phyloP scores from a whole-genome alignment of 2,888 invertebrate species.

The Acronicta leporina region DNA sequence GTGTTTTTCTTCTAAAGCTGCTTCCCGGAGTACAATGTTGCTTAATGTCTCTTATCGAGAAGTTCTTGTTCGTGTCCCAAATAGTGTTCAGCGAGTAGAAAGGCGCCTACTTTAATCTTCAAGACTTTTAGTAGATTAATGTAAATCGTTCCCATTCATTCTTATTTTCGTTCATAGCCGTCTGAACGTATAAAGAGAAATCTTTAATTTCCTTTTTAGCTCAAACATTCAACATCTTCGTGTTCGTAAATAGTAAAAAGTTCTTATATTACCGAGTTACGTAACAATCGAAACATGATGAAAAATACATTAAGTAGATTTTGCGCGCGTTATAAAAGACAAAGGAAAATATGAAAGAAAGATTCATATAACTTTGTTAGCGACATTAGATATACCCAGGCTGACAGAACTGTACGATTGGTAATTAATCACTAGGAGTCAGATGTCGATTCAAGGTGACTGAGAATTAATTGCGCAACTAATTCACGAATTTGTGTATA shows the following conservation, averaged over 20 bases:
- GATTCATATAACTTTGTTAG: constrained; percentile 22
- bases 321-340: constrained; percentile 3
- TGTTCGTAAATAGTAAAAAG: constrained; percentile 3
- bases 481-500: constrained; percentile 23
- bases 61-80: constrained; percentile 63
- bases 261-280: constrained; percentile 1
- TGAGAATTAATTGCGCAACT: constrained; percentile 68
- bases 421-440: constrained; percentile 68
- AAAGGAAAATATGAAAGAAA: constrained; percentile 18
- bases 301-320: constrained; percentile 12
- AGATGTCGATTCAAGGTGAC: constrained; percentile 74
- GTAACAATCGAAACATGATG: constrained; percentile 27
- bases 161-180: constrained; percentile 18
- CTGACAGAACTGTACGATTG: constrained; percentile 37
- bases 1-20: constrained; percentile 51
- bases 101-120: constrained; percentile 39
- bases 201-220: constrained; percentile 17
- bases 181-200: constrained; percentile 22
- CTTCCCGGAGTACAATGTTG: constrained; percentile 39
- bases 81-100: constrained; percentile 54
- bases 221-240: constrained; percentile 2
- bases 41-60: constrained; percentile 61
- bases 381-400: constrained; percentile 14
- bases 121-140: constrained; percentile 34
- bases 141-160: constrained; percentile 38